Conservation (phyloP, 23 tunicate genomes). For the Halocynthia roretzi region DNA sequence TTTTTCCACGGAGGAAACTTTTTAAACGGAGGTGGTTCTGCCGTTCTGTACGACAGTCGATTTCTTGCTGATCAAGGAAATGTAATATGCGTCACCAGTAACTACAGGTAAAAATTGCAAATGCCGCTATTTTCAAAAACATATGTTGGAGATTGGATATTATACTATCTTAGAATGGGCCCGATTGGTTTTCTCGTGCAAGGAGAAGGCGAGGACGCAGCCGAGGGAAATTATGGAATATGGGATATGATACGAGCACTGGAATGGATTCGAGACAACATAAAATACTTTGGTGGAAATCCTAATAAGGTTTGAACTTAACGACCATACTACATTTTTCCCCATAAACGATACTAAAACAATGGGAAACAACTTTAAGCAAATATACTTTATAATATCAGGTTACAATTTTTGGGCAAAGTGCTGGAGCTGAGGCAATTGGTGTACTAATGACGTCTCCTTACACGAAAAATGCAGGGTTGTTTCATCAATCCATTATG, state of each 20-base stretch:
- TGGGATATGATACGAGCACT: constrained; percentile 62
- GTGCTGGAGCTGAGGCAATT: constrained; percentile 85
- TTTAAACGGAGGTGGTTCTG: constrained; percentile 71
- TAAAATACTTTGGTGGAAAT: constrained; percentile 60
- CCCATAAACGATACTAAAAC: not conserved
- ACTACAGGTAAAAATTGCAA: constrained; percentile 62
- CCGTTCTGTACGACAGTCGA: constrained; percentile 64
- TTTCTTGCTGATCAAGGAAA: constrained; percentile 54
- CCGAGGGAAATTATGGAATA: constrained; percentile 57
- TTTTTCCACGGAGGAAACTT: constrained; percentile 89
- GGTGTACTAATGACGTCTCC: constrained; percentile 53
- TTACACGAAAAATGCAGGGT: constrained; percentile 1
- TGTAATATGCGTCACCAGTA: constrained; percentile 75
- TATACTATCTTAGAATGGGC: constrained; percentile 30
- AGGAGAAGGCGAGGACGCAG: constrained; percentile 50
- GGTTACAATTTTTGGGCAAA: constrained; percentile 82
- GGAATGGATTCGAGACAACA: constrained; percentile 60
- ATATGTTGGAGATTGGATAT: too few relatives aligned
- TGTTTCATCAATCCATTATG: constrained; percentile 58
- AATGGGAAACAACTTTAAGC: not conserved
- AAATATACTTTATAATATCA: constrained; percentile 7
- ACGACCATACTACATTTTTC: not conserved
- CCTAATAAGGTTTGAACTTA: constrained; percentile 29
- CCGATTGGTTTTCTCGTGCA: constrained; percentile 67
- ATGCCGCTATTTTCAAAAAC: too few relatives aligned